Evolutionary conservation across 1,140 invertebrate genomes (phyloP).

Genomic region (Bombus picipes): DNA sequence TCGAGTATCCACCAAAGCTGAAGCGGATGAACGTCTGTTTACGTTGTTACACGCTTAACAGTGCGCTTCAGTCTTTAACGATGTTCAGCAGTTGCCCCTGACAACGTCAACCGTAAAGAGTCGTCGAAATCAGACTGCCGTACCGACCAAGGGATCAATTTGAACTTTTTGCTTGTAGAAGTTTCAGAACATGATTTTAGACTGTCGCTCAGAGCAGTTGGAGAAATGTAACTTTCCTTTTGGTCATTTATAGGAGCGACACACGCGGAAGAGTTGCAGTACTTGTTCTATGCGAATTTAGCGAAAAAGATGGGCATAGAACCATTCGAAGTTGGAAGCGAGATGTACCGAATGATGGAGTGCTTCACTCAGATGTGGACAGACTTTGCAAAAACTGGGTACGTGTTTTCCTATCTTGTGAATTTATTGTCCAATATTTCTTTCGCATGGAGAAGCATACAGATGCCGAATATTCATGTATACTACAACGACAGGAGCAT

Average conservation of each 20-base stretch:
- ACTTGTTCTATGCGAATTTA: constrained; percentile 60
- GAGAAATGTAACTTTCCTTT: not conserved
- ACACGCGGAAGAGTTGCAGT: constrained; percentile 73
- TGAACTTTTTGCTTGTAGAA: not conserved
- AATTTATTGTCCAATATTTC: not conserved
- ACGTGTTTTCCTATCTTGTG: not conserved
- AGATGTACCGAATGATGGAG: constrained; percentile 56
- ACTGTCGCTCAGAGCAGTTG: too few relatives aligned
- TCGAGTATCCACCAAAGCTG: not conserved
- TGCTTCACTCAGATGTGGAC: constrained; percentile 72
- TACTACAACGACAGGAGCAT: too few relatives aligned
- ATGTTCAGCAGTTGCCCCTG: not conserved
- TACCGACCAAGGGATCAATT: not conserved
- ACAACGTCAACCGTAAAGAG: not conserved
- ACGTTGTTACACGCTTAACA: not conserved
- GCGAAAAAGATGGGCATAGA: not conserved
- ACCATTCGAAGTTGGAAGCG: not conserved
- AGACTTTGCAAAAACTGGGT: constrained; percentile 68
- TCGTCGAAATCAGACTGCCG: not conserved
- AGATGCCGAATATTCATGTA: too few relatives aligned
- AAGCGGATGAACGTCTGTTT: not conserved
- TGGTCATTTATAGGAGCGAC: constrained; percentile 61
- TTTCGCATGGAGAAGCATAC: not conserved
- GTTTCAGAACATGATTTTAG: not conserved
- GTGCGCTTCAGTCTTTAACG: not conserved